Percentiles rank a stretch among this genome's conserved stretches.
Evolutionary conservation across 2,797 vertebrate species (phyloP).

Genomic region (Dallia pectoralis): DNA sequence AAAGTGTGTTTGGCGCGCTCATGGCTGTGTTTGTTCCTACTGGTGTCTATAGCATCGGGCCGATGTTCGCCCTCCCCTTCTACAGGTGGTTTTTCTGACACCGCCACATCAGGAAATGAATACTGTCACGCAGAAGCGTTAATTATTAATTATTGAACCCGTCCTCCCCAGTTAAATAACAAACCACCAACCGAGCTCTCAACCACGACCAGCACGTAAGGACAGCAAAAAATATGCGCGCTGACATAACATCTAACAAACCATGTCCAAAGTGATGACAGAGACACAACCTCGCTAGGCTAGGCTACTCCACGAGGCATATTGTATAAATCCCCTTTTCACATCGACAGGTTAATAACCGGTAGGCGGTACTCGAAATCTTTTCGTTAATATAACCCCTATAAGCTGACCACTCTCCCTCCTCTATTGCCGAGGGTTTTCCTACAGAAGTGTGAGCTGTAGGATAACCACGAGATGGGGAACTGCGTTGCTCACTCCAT

Average conservation of each 20-base stretch:
- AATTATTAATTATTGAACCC: slow-evolving; percentile 45
- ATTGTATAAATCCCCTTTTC: too few relatives aligned
- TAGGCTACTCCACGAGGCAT: not conserved
- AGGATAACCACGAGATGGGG: slow-evolving; percentile 5
- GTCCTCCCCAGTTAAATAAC: slow-evolving; percentile 22
- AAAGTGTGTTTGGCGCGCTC: slow-evolving; percentile 12
- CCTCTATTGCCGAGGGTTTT: not conserved
- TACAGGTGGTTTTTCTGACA: slow-evolving; percentile 38
- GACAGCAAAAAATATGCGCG: not conserved
- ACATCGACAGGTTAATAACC: too few relatives aligned
- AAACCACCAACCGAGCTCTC: slow-evolving; percentile 15
- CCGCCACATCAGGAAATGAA: slow-evolving; percentile 39
- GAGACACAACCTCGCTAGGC: too few relatives aligned
- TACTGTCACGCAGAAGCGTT: slow-evolving; percentile 16
- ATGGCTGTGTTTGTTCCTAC: slow-evolving; percentile 15
- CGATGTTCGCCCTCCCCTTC: slow-evolving; percentile 27
- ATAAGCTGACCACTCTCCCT: not conserved
- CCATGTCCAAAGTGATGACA: too few relatives aligned
- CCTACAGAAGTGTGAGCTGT: not conserved
- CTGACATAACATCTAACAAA: too few relatives aligned
- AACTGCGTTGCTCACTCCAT: not conserved
- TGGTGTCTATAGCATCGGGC: not conserved
- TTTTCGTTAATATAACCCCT: not conserved
- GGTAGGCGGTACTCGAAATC: not conserved
- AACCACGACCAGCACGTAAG: slow-evolving; percentile 5